Evolutionary conservation across 2,113 vertebrate species (phyloP).

Genomic region (Odocoileus hemionus): DNA sequence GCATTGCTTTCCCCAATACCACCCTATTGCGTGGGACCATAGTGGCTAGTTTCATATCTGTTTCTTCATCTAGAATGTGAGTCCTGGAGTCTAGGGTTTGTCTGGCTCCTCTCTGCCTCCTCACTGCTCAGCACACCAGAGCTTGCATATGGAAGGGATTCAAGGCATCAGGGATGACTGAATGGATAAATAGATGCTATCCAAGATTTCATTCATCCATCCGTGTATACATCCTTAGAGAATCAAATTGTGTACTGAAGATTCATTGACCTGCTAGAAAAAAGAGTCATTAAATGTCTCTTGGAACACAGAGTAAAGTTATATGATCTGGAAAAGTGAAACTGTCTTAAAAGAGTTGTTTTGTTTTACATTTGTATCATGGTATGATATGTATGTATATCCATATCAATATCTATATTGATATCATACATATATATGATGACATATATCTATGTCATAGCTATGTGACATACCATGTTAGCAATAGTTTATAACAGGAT

Average conservation of each 20-base stretch:
- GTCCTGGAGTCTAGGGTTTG: background rate
- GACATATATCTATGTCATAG: background rate
- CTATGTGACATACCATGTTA: background rate
- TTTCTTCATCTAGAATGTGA: background rate
- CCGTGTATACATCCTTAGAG: background rate
- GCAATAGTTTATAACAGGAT: background rate
- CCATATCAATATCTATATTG: background rate
- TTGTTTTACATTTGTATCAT: background rate
- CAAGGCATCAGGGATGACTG: background rate
- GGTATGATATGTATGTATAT: background rate
- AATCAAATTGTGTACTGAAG: background rate
- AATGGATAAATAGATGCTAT: background rate
- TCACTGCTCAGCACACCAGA: background rate
- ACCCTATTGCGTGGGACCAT: background rate
- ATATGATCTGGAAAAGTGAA: background rate
- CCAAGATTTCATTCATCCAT: background rate
- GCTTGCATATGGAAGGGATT: background rate
- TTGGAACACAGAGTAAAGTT: background rate
- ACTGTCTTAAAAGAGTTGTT: background rate
- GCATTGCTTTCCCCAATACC: background rate
- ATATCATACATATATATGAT: background rate
- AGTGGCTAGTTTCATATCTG: background rate
- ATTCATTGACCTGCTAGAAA: background rate
- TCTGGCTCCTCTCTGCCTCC: background rate
- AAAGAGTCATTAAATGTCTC: background rate